Evolutionary conservation across 2,113 vertebrate genomes (phyloP).

Genomic region (Colinus virginianus): DNA sequence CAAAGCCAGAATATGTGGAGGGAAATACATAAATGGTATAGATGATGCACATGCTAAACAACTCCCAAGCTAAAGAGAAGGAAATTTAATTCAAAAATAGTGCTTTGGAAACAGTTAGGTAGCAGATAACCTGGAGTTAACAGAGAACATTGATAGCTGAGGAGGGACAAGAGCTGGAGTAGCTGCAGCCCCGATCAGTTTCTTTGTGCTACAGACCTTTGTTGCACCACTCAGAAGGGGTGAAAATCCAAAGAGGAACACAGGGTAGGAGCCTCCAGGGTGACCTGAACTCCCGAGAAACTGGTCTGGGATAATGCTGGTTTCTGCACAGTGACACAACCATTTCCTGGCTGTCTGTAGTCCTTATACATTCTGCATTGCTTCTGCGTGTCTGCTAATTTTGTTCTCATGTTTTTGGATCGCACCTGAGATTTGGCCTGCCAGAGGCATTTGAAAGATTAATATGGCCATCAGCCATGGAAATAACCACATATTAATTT

Average conservation of each 20-base stretch:
- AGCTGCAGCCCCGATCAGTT: fast-evolving
- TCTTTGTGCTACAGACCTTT: not conserved
- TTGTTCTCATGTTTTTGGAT: not conserved
- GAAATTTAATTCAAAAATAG: not conserved
- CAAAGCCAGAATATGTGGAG: not conserved
- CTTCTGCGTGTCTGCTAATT: not conserved
- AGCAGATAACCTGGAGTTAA: not conserved
- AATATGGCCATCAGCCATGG: not conserved
- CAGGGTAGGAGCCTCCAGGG: not conserved
- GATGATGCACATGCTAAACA: not conserved
- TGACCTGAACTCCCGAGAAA: not conserved
- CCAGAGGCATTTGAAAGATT: constrained; percentile 14
- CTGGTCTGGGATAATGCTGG: not conserved
- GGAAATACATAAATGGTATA: not conserved
- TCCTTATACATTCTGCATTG: not conserved
- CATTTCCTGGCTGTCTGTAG: not conserved
- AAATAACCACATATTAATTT: not conserved
- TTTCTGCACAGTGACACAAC: not conserved
- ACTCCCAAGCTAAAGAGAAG: not conserved
- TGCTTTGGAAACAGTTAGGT: not conserved
- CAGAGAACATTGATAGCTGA: not conserved
- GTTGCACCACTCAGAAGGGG: not conserved
- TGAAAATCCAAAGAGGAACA: not conserved
- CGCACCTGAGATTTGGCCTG: not conserved
- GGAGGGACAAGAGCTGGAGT: not conserved